Base-by-base conservation (phyloP, 1,140 invertebrate species). In the Drosophila watanabei region DNA sequence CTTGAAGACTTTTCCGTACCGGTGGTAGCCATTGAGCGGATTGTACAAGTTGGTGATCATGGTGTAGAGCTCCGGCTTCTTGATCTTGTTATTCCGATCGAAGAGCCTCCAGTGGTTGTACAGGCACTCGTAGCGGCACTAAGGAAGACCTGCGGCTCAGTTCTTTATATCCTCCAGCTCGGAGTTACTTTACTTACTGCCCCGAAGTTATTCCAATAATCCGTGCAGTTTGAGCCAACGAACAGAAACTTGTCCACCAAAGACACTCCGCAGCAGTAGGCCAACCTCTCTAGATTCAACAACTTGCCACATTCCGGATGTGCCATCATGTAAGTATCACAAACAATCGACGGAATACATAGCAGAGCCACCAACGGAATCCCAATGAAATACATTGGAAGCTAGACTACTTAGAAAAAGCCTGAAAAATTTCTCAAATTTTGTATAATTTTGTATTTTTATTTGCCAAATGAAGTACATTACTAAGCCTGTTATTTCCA, bases 91-190 rank as follows among this genome's bases (percentile, higher is more conserved):
- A 0, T 86, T 18, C 5, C 2, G 10, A 13, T 75, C 39, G 5
- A 86, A 32, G 16, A 85, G 48, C 1, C 60, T 24, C 79, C 72
- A 85, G 28, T 82, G 57, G 0, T 61, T 68, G 43, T 56, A 85
- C 3, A 86, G 43, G 41, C 82, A 85, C 7, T 86, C 75, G 20
- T 75, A 86, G 18, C 75, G 82, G 39, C 82, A 85, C 82, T 85
- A 4, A 1, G n/a, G 37, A 41, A 3, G 13, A 10, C 28, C 2
- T 2, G 5, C 8, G 11, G 4, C 2, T 46, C 1, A 43, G 1
- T 18, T 24, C 8, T 14, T 32, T 28, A 32, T 14, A 0, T 16
- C 6, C 13, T 5, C 10, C 4, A 18, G 2, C 5, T 11, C 5
- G 10, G 0, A 10, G 20, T 13, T 43, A 54, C n/a, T n/a, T n/a